Evolutionary conservation across 2,797 vertebrate genomes (phyloP).

Genomic region (Catamblyrhynchus diadema): DNA sequence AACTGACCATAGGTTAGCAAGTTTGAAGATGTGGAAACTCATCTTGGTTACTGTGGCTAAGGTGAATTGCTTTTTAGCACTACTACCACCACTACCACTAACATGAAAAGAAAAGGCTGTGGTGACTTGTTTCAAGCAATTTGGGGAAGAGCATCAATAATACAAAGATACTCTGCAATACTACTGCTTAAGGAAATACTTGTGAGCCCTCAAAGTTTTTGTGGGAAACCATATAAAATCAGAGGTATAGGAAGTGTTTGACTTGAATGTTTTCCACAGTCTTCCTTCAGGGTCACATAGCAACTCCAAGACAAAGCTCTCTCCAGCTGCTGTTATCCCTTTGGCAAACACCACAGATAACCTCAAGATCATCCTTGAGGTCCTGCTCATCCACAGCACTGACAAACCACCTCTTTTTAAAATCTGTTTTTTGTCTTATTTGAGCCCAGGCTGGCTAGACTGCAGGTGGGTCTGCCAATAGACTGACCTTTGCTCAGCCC

Average conservation of each 20-base stretch:
- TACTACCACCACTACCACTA: neutral
- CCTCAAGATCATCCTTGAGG: neutral
- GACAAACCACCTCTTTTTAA: neutral
- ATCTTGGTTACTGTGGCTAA: neutral
- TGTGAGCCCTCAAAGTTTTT: neutral
- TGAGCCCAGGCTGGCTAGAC: neutral
- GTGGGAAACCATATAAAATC: neutral
- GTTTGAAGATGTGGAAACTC: neutral
- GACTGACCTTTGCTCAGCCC: neutral
- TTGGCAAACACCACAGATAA: neutral
- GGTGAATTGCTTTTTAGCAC: neutral
- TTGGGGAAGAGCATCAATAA: neutral
- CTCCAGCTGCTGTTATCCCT: neutral
- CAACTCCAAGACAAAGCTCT: neutral
- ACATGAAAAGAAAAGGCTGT: neutral
- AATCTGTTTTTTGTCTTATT: neutral
- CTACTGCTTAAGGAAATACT: neutral
- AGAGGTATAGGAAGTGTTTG: neutral
- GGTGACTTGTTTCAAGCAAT: neutral
- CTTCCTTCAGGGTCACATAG: neutral
- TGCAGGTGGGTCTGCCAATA: accelerated
- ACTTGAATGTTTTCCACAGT: neutral
- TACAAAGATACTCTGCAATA: neutral
- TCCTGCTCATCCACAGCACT: neutral
- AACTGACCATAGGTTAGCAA: neutral